Base-by-base conservation (phyloP, 2,797 vertebrate genomes). In the Nannoperca obscura region DNA sequence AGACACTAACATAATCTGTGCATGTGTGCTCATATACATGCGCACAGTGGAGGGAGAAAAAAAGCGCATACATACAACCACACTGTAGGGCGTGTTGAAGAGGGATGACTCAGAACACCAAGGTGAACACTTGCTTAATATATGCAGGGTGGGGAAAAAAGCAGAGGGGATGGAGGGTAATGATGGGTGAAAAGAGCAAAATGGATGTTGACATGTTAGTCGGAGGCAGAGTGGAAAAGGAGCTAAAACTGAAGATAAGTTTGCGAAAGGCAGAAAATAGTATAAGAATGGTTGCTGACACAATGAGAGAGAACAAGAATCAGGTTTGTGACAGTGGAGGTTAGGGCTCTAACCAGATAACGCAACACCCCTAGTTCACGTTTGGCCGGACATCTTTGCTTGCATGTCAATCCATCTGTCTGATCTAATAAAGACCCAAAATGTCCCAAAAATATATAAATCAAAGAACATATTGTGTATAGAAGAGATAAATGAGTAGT, bases 31-130 rank as follows among this genome's bases (percentile, higher is more conserved):
- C 72, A 22, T 15, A 50, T 17, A 44, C 79, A 52, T 68, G 42
- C 15, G 11, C 47, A 32, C 53, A 49, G 52, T 38, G 7, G 24
- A 15, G 54, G 5, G n/a, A n/a, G n/a, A n/a, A n/a, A n/a, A n/a
- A n/a, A n/a, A n/a, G n/a, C n/a, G 3, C 13, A 44, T 65, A 22
- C 62, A 60, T 68, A 50, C 38, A 68, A 14, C 19, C 54, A 36
- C 67, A 46, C 44, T 22, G 30, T 76, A 47, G 2, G 17, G 74
- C 42, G n/a, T 54, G 19, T 36, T 59, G n/a, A 74, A 58, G 72
- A 70, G 42, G 63, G 79, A 83, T 89, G 88, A 89, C 67, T 89
- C 84, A 88, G 72, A 89, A 60, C 52, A 70, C 52, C 44, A 85
- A 82, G 84, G 76, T 83, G 60, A 86, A 71, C 36, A 65, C n/a